Evolutionary conservation across 2,888 invertebrate genomes (phyloP), one percentile per base, ranked within the genome.

Genomic region (Alitta virens): DNA sequence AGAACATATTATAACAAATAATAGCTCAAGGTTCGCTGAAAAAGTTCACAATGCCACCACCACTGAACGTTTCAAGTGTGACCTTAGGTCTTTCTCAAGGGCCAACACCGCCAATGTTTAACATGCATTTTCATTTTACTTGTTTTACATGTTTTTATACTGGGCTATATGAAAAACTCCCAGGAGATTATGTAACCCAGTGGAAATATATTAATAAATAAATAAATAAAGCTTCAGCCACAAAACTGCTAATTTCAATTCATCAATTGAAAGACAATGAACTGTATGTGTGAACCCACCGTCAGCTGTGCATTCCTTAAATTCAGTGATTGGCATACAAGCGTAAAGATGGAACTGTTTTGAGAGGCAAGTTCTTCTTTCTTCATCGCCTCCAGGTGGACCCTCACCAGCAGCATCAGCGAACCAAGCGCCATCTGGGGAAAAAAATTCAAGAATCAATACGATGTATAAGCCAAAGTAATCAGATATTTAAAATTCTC

Each of bases 331-430:
- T 86, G 85, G 42, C 92, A 78, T 83, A 93, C 93, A 77, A 94
- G 90, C 0, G 85, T 82, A 0, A 89, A 88, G 24, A 95, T 83
- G 63, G 90, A 88, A 2, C 87, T 84, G 65, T 90, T 87, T 53
- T 89, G 84, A 0, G 86, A 83, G 42, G 84, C 86, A 46, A 93
- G 85, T 59, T 91, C 89, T 0, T 86, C 84, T 5, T 87, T 84
- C 0, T 86, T 85, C 27, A 89, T 85, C 67, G 86, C 86, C 0
- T 83, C 83, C 64, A 94, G 87, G 71, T 88, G 89, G 57, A 92
- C 90, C 0, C 88, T 86, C 40, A 94, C 79, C 1, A 94, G 85
- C 1, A 86, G 85, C 90, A 94, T 90, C 5, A 94, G 83, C 1
- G 72, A 66, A 16, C 18, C 50, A 26, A 66, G 49, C 40, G 56